phyloP scores from a whole-genome alignment of 2,888 invertebrate species.

The Xestia xanthographa region DNA sequence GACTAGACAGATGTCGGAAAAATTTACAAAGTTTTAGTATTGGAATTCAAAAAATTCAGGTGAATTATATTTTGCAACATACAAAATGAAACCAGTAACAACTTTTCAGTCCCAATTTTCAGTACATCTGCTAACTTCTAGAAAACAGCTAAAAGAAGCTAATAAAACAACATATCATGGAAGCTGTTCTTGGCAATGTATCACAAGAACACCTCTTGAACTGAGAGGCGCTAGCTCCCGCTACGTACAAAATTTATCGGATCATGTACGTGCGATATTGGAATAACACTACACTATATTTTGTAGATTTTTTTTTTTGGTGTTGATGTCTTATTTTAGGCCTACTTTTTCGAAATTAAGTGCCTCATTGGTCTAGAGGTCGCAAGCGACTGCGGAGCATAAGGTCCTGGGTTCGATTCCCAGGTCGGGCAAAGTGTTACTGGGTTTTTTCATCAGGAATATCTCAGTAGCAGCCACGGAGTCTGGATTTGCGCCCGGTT shows the following conservation, averaged over 20 bases:
- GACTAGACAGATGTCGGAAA: neutral
- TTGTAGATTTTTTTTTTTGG: neutral
- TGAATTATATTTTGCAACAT: neutral
- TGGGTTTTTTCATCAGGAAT: too few species aligned
- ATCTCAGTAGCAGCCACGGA: too few species aligned
- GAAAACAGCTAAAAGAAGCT: conserved; percentile 4
- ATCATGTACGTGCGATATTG: conserved; percentile 8
- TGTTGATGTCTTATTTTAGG: neutral
- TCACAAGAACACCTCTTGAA: conserved; percentile 50
- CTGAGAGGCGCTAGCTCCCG: conserved; percentile 50
- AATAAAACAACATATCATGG: conserved; percentile 24
- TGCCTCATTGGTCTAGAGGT: too few species aligned
- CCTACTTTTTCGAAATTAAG: too few species aligned
- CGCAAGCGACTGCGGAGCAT: too few species aligned
- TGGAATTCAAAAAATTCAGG: neutral
- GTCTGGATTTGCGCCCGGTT: too few species aligned
- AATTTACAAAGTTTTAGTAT: too few species aligned
- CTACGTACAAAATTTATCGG: conserved; percentile 59
- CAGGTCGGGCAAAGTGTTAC: too few species aligned
- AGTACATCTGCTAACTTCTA: neutral
- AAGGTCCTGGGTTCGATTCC: too few species aligned
- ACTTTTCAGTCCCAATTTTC: neutral
- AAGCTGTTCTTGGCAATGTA: conserved; percentile 42
- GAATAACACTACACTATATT: neutral
- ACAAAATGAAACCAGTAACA: neutral